These are phyloP conservation scores for Clunio marinus DNA, from an alignment of 2,888 invertebrate genomes.

Conservation along the genomic window DNA sequence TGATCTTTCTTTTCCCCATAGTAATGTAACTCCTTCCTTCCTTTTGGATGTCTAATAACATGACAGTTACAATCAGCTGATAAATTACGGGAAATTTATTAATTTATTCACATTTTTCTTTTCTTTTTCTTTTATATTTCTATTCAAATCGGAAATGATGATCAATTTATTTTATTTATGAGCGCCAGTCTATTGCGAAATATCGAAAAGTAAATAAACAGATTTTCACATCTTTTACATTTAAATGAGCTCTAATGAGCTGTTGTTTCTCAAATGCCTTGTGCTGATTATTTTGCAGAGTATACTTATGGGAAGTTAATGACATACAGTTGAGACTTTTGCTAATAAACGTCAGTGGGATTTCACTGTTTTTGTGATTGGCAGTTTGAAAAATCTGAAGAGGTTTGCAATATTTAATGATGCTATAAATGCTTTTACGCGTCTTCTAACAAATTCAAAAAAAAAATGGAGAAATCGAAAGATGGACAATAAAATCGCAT, in stretches of 20 bases:
- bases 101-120: no score
- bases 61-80: slow-evolving; percentile 12
- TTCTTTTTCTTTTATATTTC: no score
- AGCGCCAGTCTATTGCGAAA: background rate
- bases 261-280: slow-evolving; percentile 1
- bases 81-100: slow-evolving; percentile 26
- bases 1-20: background rate
- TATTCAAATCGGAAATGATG: slow-evolving; percentile 27
- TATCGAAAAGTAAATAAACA: background rate
- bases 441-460: background rate
- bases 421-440: background rate
- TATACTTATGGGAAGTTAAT: slow-evolving; percentile 3
- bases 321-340: background rate
- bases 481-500: slow-evolving; percentile 19
- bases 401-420: background rate
- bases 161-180: slow-evolving; percentile 14
- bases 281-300: slow-evolving; percentile 16
- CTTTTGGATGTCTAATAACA: background rate
- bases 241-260: slow-evolving; percentile 24
- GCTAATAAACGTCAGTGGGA: background rate
- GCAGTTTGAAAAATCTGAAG: slow-evolving; percentile 9
- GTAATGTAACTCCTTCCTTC: background rate
- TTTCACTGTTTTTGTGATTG: slow-evolving; percentile 14
- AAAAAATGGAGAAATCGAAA: slow-evolving; percentile 17
- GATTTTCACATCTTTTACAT: slow-evolving; percentile 6